Conservation (phyloP, 2,113 vertebrate species). For the Oreochromis spilurus region DNA sequence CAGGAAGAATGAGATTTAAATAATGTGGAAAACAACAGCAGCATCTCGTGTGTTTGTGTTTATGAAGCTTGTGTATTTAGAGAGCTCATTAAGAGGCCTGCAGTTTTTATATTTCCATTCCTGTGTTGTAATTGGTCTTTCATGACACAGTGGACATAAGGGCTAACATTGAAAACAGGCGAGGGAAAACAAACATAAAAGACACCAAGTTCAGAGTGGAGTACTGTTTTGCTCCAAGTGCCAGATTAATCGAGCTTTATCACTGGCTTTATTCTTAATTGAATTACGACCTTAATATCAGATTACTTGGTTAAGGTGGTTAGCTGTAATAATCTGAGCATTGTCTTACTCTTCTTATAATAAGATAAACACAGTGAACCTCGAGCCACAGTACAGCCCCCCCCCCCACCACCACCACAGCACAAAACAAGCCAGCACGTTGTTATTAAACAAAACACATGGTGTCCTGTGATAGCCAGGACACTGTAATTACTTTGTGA, state of each 20-base stretch:
- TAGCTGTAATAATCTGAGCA: neutral
- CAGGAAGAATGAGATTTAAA: neutral
- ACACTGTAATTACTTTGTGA: constrained; percentile 26
- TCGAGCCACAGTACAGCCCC: neutral
- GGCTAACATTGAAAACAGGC: neutral
- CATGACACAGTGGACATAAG: neutral
- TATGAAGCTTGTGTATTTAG: neutral
- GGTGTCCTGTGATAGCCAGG: neutral
- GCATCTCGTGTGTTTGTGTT: neutral
- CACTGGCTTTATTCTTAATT: neutral
- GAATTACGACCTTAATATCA: neutral
- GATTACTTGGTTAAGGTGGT: neutral
- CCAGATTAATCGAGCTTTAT: neutral
- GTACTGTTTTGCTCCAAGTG: neutral
- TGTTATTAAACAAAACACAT: neutral
- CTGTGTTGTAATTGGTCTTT: neutral
- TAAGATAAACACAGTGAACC: neutral
- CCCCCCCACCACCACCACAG: neutral
- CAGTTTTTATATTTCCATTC: neutral
- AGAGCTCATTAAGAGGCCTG: neutral
- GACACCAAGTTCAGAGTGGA: neutral
- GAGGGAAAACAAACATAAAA: neutral
- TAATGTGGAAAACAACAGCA: neutral
- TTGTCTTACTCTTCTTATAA: neutral
- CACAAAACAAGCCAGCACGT: neutral